phyloP scores from a whole-genome alignment of 2,888 invertebrate species.

The Eulithis testata region DNA sequence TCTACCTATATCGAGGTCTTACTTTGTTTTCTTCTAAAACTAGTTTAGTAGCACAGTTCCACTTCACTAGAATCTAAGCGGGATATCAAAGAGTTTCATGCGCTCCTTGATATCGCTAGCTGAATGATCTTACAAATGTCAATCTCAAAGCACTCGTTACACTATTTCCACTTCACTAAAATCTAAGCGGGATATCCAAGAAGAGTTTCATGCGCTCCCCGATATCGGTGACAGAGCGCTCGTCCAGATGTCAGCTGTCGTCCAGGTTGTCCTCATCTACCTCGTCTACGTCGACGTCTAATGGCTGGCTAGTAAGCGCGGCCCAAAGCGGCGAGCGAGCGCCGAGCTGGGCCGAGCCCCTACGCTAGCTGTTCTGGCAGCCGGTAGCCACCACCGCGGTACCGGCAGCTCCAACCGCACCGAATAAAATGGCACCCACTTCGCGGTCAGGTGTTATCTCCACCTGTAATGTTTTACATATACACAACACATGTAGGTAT shows the following conservation, averaged over 20 bases:
- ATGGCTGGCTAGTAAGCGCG: conserved; percentile 89
- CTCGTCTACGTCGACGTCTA: conserved; percentile 63
- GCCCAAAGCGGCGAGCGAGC: conserved; percentile 91
- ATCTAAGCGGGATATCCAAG: conserved; percentile 84
- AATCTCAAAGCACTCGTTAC: conserved; percentile 34
- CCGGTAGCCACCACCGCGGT: conserved; percentile 70
- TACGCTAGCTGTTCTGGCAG: conserved; percentile 85
- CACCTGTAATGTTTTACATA: conserved; percentile 54
- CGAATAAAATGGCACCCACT: conserved; percentile 73
- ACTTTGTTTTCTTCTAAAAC: no score
- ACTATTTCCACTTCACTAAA: conserved; percentile 55
- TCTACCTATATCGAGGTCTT: no score
- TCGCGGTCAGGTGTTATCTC: conserved; percentile 81
- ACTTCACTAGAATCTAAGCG: conserved; percentile 78
- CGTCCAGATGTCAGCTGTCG: conserved; percentile 85
- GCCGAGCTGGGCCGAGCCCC: conserved; percentile 77
- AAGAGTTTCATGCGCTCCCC: conserved; percentile 83
- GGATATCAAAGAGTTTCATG: conserved; percentile 85
- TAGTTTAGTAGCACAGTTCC: conserved; percentile 1
- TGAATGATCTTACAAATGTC: conserved; percentile 78
- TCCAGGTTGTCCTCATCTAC: conserved; percentile 63
- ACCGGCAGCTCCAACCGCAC: conserved; percentile 68
- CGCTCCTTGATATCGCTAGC: conserved; percentile 83
- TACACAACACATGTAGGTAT: neutral
- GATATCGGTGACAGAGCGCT: conserved; percentile 82